Percentiles rank a stretch among this genome's conserved stretches.
Evolutionary conservation across 53 echinoderm and acorn worm species (phyloP).

Genomic region (Crossaster papposus): DNA sequence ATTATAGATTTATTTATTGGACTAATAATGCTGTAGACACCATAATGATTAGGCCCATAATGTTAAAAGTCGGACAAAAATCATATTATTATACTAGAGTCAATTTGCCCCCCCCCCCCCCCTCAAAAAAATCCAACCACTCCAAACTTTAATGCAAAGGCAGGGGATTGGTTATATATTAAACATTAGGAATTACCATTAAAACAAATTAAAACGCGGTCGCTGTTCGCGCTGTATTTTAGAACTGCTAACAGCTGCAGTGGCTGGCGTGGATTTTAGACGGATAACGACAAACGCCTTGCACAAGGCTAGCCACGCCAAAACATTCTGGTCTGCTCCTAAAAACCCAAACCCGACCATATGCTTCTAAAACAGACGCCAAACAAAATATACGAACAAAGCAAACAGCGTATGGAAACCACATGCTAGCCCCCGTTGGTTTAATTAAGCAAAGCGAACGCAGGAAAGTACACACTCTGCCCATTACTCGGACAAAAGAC

Average conservation of each 20-base stretch:
- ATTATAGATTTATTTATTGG: too few species aligned
- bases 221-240: too few species aligned
- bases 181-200: too few species aligned
- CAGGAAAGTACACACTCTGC: background rate
- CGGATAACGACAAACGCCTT: too few species aligned
- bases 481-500: conserved; percentile 9
- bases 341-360: background rate
- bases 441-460: background rate
- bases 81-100: background rate
- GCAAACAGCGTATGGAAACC: background rate
- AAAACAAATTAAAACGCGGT: too few species aligned
- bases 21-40: background rate
- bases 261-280: too few species aligned
- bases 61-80: background rate
- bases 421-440: background rate
- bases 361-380: background rate
- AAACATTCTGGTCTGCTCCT: background rate
- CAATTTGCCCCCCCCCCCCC: background rate
- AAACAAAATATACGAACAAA: background rate
- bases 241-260: too few species aligned
- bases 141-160: too few species aligned
- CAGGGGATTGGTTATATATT: too few species aligned
- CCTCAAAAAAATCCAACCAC: too few species aligned
- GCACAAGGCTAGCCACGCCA: too few species aligned
- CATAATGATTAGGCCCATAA: background rate